phyloP scores from a whole-genome alignment of 2,888 invertebrate species.

The Dasysyrphus tricinctus region DNA sequence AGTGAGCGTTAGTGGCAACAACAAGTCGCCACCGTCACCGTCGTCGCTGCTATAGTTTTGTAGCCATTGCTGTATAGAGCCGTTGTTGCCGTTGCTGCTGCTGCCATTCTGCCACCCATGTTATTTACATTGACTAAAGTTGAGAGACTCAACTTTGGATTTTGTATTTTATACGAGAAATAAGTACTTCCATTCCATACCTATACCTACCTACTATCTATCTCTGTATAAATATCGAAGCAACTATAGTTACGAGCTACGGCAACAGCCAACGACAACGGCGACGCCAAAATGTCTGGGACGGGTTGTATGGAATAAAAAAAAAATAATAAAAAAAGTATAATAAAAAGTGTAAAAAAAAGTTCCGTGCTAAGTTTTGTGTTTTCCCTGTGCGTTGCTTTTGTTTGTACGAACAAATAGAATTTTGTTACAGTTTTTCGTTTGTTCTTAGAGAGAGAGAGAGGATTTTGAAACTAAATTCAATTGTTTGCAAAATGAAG shows the following conservation, averaged over 20 bases:
- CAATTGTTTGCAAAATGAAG: slow-evolving; percentile 30
- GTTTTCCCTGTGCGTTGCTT: slow-evolving; percentile 36
- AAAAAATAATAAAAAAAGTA: slow-evolving; percentile 41
- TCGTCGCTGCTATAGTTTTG: too few species aligned
- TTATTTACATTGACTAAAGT: slow-evolving; percentile 72
- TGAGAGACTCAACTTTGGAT: slow-evolving; percentile 57
- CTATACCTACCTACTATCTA: slow-evolving; percentile 5
- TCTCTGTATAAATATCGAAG: slow-evolving; percentile 35
- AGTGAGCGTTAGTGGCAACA: slow-evolving; percentile 63
- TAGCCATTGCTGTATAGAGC: not conserved
- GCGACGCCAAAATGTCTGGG: slow-evolving; percentile 74
- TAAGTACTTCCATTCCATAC: slow-evolving; percentile 1
- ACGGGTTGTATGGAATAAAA: slow-evolving; percentile 61
- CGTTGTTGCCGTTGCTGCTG: not conserved
- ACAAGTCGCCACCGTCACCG: slow-evolving; percentile 43
- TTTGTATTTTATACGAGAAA: slow-evolving; percentile 42
- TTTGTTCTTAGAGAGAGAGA: not conserved
- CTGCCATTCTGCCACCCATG: slow-evolving; percentile 36
- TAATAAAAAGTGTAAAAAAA: slow-evolving; percentile 28
- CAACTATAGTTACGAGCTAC: slow-evolving; percentile 36
- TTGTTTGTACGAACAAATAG: slow-evolving; percentile 21
- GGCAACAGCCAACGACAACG: slow-evolving; percentile 40
- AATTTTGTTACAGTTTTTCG: slow-evolving; percentile 28
- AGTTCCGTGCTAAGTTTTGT: slow-evolving; percentile 51
- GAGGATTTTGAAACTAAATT: slow-evolving; percentile 20